A percentile compares a stretch with the other conserved stretches of the same genome.
Conservation (phyloP, 1,140 invertebrate genomes). For the Oreohelix idahoensis region DNA sequence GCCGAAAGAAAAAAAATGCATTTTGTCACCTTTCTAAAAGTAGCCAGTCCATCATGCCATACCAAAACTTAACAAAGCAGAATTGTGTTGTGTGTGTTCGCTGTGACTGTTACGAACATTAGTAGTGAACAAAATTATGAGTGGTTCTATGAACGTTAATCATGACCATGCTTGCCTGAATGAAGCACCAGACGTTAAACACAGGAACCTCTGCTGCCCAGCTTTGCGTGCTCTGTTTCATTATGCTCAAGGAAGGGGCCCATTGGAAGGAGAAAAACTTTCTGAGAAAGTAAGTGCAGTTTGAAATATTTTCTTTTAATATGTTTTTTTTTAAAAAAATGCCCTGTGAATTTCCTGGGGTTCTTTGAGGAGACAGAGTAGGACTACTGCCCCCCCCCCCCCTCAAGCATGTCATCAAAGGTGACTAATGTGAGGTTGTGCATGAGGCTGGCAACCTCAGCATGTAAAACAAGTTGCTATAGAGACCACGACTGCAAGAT, state of each 20-base stretch:
- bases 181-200: neutral
- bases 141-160: neutral
- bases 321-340: too few species aligned
- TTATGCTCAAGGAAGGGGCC: neutral
- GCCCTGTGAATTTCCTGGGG: too few species aligned
- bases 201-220: neutral
- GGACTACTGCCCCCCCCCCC: too few species aligned
- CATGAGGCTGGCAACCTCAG: too few species aligned
- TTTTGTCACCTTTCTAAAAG: neutral
- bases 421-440: too few species aligned
- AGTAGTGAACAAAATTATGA: neutral
- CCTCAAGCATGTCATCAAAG: too few species aligned
- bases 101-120: neutral
- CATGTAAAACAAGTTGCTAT: too few species aligned
- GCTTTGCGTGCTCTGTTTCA: neutral
- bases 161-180: neutral
- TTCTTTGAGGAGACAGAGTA: too few species aligned
- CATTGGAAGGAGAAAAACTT: neutral
- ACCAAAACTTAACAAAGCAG: neutral
- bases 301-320: neutral
- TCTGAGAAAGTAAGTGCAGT: neutral
- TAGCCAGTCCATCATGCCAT: slow-evolving; percentile 18
- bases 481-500: too few species aligned
- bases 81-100: neutral
- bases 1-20: too few species aligned